Conservation (phyloP, 2,113 vertebrate species). For the Laticauda colubrina region DNA sequence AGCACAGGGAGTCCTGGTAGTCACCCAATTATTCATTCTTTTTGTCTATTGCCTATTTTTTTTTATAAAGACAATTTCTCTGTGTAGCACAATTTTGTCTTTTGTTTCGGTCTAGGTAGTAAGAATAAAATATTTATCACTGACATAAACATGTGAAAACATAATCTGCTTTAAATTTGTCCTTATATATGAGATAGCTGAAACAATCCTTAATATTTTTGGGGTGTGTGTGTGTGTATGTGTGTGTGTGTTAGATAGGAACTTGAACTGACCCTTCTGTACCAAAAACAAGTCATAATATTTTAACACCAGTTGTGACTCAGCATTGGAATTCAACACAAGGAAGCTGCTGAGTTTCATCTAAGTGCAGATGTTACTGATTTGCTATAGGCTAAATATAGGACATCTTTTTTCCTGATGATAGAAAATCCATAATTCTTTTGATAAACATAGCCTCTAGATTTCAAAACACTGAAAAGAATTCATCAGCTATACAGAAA, state of each 20-base stretch:
- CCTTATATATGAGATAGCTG: neutral
- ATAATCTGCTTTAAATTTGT: neutral
- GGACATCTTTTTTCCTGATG: neutral
- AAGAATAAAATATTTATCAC: neutral
- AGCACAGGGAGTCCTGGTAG: neutral
- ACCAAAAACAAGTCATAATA: slow-evolving; percentile 2
- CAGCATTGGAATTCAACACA: neutral
- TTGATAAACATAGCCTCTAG: neutral
- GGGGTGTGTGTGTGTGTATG: neutral
- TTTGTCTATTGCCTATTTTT: neutral
- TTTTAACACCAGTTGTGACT: slow-evolving; percentile 3
- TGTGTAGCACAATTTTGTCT: neutral
- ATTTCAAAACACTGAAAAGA: neutral
- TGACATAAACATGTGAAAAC: neutral
- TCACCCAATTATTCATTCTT: neutral
- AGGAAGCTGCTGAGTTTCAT: neutral
- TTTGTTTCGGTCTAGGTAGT: neutral
- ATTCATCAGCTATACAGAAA: neutral
- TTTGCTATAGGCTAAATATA: neutral
- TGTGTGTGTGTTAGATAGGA: neutral
- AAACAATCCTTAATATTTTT: neutral
- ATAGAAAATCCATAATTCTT: neutral
- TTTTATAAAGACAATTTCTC: neutral
- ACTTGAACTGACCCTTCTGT: neutral
- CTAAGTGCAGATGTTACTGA: neutral